phyloP scores from a whole-genome alignment of 2,888 invertebrate species.

The Nebria salina region DNA sequence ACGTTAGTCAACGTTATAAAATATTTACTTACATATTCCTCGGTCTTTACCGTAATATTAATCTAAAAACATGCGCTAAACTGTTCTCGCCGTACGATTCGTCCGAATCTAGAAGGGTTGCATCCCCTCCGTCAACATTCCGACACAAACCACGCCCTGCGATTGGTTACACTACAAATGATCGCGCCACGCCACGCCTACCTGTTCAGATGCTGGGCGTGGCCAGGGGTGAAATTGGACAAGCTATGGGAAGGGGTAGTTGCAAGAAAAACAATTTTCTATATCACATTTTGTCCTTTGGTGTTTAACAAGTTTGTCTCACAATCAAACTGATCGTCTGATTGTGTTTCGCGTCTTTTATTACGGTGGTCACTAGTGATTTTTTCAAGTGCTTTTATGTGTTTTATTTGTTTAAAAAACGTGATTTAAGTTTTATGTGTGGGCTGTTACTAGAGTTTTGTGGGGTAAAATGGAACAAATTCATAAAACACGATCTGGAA shows the following conservation, averaged over 20 bases:
- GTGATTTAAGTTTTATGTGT: neutral
- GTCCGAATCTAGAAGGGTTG: neutral
- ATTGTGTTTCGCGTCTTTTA: neutral
- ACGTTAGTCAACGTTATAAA: neutral
- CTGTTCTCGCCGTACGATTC: neutral
- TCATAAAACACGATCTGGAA: conserved; percentile 27
- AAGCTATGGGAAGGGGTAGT: neutral
- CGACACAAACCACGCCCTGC: neutral
- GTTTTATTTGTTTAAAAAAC: neutral
- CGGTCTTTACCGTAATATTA: neutral
- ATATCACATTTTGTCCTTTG: neutral
- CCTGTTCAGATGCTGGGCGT: neutral
- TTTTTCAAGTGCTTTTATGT: neutral
- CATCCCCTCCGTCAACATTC: neutral
- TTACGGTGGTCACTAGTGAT: neutral
- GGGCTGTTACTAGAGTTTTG: neutral
- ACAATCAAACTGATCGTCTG: neutral
- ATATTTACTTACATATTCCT: neutral
- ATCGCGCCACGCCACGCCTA: neutral
- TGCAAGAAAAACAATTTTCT: neutral
- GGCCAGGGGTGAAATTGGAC: neutral
- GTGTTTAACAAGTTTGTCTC: neutral
- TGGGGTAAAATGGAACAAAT: conserved; percentile 30
- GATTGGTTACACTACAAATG: neutral
- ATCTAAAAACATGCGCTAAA: neutral